Conservation (phyloP, 2,113 vertebrate genomes). For the Thermophis baileyi region DNA sequence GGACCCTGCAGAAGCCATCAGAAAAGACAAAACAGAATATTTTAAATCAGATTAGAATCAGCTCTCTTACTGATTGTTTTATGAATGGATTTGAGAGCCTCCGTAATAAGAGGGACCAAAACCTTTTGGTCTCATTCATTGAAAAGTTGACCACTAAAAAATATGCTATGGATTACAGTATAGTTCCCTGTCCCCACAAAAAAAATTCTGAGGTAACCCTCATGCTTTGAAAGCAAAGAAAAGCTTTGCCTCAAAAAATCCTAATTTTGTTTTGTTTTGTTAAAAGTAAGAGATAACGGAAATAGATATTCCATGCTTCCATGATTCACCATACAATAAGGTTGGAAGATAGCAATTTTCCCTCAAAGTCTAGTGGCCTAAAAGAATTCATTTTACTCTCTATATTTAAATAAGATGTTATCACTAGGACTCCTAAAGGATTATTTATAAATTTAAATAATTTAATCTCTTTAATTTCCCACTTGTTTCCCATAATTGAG, state of each 20-base stretch:
- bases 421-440: neutral
- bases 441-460: neutral
- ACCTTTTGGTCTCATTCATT: neutral
- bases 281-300: neutral
- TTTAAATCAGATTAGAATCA: neutral
- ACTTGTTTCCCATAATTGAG: neutral
- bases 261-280: neutral
- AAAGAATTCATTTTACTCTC: neutral
- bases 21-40: neutral
- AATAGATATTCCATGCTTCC: neutral
- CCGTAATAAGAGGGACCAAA: neutral
- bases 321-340: neutral
- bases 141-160: neutral
- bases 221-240: neutral
- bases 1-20: neutral
- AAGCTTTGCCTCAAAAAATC: neutral
- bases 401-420: neutral
- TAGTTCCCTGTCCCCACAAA: neutral
- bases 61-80: neutral
- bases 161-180: neutral
- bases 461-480: neutral
- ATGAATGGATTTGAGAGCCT: neutral
- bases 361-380: neutral
- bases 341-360: neutral
- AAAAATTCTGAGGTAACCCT: neutral